Evolutionary conservation across 2,888 invertebrate genomes (phyloP).

Genomic region (Eucera pruinosa): DNA sequence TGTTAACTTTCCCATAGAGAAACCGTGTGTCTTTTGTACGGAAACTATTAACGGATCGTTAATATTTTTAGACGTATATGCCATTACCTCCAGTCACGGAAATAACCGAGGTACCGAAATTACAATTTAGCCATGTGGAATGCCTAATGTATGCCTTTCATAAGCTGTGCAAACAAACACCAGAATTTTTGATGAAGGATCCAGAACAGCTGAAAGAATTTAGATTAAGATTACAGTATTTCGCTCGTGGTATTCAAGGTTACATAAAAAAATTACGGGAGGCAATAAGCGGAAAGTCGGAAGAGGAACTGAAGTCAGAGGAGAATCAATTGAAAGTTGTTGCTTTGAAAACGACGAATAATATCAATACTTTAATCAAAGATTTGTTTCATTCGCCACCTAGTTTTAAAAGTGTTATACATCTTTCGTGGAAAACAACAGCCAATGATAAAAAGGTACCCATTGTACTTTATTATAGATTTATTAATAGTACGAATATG

Average conservation of each 20-base stretch:
- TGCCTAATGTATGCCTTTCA: slow-evolving; percentile 92
- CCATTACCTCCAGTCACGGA: slow-evolving; percentile 93
- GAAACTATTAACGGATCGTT: slow-evolving; percentile 1
- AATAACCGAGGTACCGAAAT: slow-evolving; percentile 89
- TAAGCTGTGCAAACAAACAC: slow-evolving; percentile 91
- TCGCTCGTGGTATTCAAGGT: slow-evolving; percentile 96
- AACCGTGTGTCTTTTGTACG: not conserved
- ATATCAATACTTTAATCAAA: slow-evolving; percentile 95
- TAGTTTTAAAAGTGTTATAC: slow-evolving; percentile 93
- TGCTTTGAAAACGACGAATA: slow-evolving; percentile 95
- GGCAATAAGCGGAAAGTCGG: slow-evolving; percentile 88
- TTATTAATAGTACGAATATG: slow-evolving; percentile 4
- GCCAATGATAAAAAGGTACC: slow-evolving; percentile 85
- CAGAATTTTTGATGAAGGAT: slow-evolving; percentile 90
- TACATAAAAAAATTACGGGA: slow-evolving; percentile 90
- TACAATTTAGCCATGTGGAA: slow-evolving; percentile 97
- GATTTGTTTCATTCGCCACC: slow-evolving; percentile 98
- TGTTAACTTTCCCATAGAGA: slow-evolving; percentile 48
- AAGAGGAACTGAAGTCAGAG: slow-evolving; percentile 90
- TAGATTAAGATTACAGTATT: slow-evolving; percentile 94
- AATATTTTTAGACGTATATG: slow-evolving; percentile 90
- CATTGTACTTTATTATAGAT: slow-evolving; percentile 14
- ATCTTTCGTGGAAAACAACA: slow-evolving; percentile 90
- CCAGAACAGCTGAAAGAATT: slow-evolving; percentile 94
- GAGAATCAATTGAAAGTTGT: slow-evolving; percentile 92